Evolutionary conservation across 2,888 invertebrate species (phyloP).

Genomic region (Tinea semifulvella): DNA sequence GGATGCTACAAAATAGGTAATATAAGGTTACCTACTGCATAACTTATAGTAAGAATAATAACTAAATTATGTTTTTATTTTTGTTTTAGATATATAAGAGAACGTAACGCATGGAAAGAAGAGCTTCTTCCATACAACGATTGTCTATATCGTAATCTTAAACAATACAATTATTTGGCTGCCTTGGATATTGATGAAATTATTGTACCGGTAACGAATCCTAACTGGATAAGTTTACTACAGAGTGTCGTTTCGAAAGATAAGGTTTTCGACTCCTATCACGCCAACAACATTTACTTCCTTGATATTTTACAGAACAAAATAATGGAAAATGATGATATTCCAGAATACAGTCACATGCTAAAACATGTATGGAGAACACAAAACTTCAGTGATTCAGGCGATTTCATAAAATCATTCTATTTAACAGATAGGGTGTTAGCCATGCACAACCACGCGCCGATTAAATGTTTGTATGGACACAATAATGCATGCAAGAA

Average conservation of each 20-base stretch:
- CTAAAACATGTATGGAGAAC: conserved; percentile 4
- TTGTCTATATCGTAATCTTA: conserved; percentile 1
- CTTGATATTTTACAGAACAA: neutral
- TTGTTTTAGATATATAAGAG: neutral
- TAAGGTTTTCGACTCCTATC: neutral
- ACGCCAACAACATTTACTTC: neutral
- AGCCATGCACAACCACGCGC: neutral
- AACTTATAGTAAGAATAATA: too few relatives aligned
- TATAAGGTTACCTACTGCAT: too few relatives aligned
- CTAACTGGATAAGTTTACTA: neutral
- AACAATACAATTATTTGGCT: neutral
- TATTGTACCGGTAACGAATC: neutral
- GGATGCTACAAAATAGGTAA: conserved; percentile 1
- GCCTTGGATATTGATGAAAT: neutral
- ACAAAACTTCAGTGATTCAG: neutral
- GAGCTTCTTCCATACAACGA: conserved; percentile 7
- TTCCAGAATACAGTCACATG: neutral
- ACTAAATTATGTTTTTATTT: neutral
- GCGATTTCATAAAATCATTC: neutral
- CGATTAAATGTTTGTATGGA: conserved; percentile 1
- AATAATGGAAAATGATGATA: neutral
- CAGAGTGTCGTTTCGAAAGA: neutral
- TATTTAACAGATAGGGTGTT: neutral
- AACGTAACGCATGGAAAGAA: neutral
- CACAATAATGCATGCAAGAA: neutral